These are phyloP conservation scores for Manduca sexta DNA, from an alignment of 1,140 invertebrate genomes.

Conservation along the genomic window DNA sequence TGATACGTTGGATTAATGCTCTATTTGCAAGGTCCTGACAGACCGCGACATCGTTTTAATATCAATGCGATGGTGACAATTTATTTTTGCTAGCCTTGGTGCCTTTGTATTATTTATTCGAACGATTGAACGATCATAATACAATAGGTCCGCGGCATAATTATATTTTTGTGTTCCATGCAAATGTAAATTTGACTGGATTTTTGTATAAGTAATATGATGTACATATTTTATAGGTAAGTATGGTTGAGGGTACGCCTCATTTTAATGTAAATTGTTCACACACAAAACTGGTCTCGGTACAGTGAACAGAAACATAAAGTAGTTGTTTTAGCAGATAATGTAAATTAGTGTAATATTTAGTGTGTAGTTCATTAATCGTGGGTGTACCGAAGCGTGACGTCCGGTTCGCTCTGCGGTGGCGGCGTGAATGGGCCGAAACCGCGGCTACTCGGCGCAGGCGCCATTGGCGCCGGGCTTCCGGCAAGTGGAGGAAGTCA, in stretches of 20 bases:
- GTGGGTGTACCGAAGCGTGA: constrained; percentile 37
- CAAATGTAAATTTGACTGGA: too few species aligned
- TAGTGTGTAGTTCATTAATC: constrained; percentile 30
- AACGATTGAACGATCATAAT: too few species aligned
- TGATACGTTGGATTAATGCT: constrained; percentile 30
- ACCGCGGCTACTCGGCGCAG: constrained; percentile 29
- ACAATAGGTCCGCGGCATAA: too few species aligned
- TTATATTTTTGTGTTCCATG: too few species aligned
- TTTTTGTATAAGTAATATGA: too few species aligned
- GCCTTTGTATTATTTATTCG: too few species aligned
- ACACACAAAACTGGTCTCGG: too few species aligned
- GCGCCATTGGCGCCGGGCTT: constrained; percentile 52
- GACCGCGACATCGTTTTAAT: constrained; percentile 11
- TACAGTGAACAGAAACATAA: too few species aligned
- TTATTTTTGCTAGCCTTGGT: too few species aligned
- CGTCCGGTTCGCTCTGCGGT: constrained; percentile 39
- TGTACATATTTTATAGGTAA: too few species aligned
- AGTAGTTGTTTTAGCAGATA: not conserved
- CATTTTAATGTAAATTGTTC: too few species aligned
- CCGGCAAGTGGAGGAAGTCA: constrained; percentile 49
- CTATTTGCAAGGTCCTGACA: constrained; percentile 30
- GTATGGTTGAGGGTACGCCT: too few species aligned
- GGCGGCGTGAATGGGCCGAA: constrained; percentile 32
- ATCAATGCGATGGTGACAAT: constrained; percentile 4
- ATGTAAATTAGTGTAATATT: constrained; percentile 20